A percentile compares a stretch with the other conserved stretches of the same genome.
phyloP scores from a whole-genome alignment of 2,888 invertebrate species.

The Choreutis nemorana region DNA sequence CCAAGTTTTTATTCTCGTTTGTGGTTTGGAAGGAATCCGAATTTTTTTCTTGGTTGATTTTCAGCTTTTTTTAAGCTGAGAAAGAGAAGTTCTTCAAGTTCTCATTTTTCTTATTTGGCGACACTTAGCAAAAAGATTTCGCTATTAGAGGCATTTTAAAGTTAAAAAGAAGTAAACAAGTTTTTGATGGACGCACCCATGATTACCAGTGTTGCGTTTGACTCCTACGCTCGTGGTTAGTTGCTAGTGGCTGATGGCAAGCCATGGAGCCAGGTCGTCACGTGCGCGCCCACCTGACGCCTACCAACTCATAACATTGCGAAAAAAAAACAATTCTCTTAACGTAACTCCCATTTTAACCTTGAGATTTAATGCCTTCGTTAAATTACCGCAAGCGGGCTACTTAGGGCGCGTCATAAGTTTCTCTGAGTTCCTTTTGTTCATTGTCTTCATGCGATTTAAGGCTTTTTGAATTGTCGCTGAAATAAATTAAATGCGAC shows the following conservation, averaged over 20 bases:
- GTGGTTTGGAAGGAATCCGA: too few species aligned
- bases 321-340: conserved; percentile 55
- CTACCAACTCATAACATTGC: conserved; percentile 54
- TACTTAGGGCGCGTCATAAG: conserved; percentile 30
- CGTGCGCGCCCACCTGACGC: conserved; percentile 60
- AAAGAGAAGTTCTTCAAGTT: too few species aligned
- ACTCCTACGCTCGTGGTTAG: conserved; percentile 50
- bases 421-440: conserved; percentile 34
- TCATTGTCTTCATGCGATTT: conserved; percentile 34
- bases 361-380: conserved; percentile 57
- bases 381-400: conserved; percentile 51
- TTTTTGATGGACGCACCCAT: conserved; percentile 23
- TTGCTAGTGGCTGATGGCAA: conserved; percentile 38
- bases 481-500: conserved; percentile 11
- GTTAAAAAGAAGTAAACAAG: too few species aligned
- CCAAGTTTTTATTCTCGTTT: conserved; percentile 12
- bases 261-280: conserved; percentile 35
- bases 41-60: too few species aligned
- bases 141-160: too few species aligned
- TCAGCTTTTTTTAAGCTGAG: too few species aligned
- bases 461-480: conserved; percentile 17
- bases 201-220: conserved; percentile 33
- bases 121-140: too few species aligned
- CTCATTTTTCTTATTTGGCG: too few species aligned
- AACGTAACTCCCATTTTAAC: conserved; percentile 45